A percentile compares a stretch with the other conserved stretches of the same genome.
Evolutionary conservation across 2,888 invertebrate genomes (phyloP).

Genomic region (Augochlorella aurata): DNA sequence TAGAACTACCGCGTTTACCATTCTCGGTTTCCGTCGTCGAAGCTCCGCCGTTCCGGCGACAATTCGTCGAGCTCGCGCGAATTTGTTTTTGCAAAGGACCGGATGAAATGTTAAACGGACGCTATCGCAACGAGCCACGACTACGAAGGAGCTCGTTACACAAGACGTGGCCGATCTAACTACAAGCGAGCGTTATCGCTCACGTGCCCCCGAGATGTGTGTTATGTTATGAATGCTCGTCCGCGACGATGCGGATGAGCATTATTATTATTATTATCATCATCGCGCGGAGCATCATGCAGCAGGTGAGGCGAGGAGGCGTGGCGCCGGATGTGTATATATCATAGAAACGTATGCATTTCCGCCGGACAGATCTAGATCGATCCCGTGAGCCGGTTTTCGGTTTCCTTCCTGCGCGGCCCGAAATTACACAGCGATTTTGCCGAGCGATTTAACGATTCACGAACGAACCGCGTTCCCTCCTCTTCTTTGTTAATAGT

Average conservation of each 20-base stretch:
- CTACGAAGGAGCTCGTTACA: slow-evolving; percentile 47
- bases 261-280: slow-evolving; percentile 72
- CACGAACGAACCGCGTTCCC: background rate
- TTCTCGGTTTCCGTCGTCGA: background rate
- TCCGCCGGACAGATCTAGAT: slow-evolving; percentile 75
- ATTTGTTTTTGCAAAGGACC: background rate
- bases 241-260: slow-evolving; percentile 64
- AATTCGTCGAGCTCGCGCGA: background rate
- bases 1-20: background rate
- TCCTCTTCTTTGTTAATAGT: background rate
- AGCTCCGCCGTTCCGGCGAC: background rate
- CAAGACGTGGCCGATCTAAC: slow-evolving; percentile 31
- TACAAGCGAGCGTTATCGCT: slow-evolving; percentile 56
- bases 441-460: slow-evolving; percentile 1
- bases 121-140: slow-evolving; percentile 30
- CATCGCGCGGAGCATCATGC: slow-evolving; percentile 68
- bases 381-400: slow-evolving; percentile 55
- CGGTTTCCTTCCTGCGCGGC: slow-evolving; percentile 35
- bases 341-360: slow-evolving; percentile 76
- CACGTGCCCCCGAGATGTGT: slow-evolving; percentile 60
- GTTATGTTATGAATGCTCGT: slow-evolving; percentile 67
- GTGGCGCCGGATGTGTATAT: slow-evolving; percentile 78
- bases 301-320: slow-evolving; percentile 77
- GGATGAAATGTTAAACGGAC: slow-evolving; percentile 25
- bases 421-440: slow-evolving; percentile 37